A percentile compares a stretch with the other conserved stretches of the same genome.
These are phyloP conservation scores for Rhynchopsitta pachyrhyncha DNA, from an alignment of 2,113 vertebrate genomes.

Conservation along the genomic window DNA sequence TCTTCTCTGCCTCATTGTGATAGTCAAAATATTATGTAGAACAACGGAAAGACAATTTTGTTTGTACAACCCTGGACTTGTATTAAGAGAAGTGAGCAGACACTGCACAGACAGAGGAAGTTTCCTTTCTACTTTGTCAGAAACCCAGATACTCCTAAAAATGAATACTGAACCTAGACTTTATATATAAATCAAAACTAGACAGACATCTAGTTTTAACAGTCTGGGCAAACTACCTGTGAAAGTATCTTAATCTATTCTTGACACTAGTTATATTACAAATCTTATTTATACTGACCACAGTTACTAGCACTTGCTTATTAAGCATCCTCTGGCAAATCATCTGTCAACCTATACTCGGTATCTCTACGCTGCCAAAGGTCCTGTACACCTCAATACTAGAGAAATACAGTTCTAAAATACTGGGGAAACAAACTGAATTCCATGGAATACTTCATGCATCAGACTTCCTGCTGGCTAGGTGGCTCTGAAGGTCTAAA, in stretches of 20 bases:
- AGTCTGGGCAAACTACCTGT: neutral
- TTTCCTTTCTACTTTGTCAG: neutral
- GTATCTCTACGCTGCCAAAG: neutral
- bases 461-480: neutral
- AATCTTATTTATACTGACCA: neutral
- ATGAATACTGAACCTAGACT: neutral
- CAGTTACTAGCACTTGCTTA: neutral
- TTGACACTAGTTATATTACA: neutral
- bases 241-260: neutral
- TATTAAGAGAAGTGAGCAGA: neutral
- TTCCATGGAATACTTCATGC: neutral
- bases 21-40: neutral
- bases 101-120: neutral
- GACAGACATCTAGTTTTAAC: neutral
- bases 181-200: neutral
- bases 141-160: neutral
- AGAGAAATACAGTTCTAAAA: neutral
- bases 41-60: neutral
- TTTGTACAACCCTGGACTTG: rapidly evolving
- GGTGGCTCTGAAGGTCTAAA: neutral
- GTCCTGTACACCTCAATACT: neutral
- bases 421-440: neutral
- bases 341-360: neutral
- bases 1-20: neutral
- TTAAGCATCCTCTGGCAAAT: neutral